Conservation (phyloP, 2,888 invertebrate species). For the Eugnorisma glareosa region DNA sequence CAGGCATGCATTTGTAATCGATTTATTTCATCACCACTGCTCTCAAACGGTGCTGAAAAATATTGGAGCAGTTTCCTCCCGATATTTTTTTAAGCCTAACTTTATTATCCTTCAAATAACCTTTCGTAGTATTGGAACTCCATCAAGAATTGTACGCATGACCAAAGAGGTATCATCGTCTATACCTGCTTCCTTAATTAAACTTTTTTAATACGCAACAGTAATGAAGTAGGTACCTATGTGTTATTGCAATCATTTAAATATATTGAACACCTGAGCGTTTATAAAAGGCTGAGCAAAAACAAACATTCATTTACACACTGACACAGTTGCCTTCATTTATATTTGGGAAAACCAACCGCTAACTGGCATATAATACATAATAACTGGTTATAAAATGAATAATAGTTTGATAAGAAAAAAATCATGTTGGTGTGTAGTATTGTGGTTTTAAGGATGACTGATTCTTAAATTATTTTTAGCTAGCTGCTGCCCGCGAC, state of each 20-base stretch:
- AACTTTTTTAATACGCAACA: background rate
- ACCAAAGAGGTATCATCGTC: background rate
- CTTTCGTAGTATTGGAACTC: background rate
- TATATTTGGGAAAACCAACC: slow-evolving; percentile 21
- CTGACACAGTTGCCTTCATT: slow-evolving; percentile 9
- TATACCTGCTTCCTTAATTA: background rate
- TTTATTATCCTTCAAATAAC: background rate
- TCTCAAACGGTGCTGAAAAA: background rate
- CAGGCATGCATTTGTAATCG: too few species aligned
- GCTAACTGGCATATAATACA: background rate
- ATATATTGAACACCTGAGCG: background rate
- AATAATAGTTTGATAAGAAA: background rate
- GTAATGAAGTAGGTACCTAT: background rate
- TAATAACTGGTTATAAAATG: background rate
- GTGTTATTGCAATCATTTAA: background rate
- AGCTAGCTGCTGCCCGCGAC: too few species aligned
- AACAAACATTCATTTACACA: background rate
- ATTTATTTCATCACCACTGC: background rate
- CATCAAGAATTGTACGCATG: background rate
- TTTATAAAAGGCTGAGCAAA: background rate
- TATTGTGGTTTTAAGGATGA: background rate
- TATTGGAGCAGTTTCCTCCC: background rate
- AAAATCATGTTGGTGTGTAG: background rate
- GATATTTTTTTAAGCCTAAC: background rate
- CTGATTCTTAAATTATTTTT: background rate